phyloP scores from a whole-genome alignment of 1,140 invertebrate genomes.

The Cyphomyrmex costatus region DNA sequence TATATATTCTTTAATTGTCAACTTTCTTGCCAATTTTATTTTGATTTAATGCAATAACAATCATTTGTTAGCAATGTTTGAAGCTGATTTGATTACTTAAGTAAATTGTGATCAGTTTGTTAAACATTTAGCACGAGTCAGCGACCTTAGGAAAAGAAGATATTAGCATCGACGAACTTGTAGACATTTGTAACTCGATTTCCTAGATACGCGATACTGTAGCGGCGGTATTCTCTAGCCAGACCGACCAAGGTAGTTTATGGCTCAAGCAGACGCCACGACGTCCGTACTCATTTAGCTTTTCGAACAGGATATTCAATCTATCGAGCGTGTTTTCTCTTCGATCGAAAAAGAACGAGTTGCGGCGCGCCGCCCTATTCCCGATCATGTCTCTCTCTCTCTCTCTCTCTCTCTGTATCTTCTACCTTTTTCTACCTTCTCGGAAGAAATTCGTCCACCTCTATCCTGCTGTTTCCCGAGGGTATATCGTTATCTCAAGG shows the following conservation, averaged over 20 bases:
- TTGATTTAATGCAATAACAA: not conserved
- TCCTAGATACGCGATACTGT: constrained; percentile 54
- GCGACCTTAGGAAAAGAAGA: constrained; percentile 25
- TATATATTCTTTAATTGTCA: not conserved
- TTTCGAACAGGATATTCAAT: constrained; percentile 67
- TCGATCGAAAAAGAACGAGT: constrained; percentile 45
- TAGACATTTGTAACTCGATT: constrained; percentile 60
- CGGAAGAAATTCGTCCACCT: constrained; percentile 24
- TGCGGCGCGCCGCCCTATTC: constrained; percentile 16
- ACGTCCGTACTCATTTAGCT: constrained; percentile 61
- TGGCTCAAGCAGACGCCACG: constrained; percentile 49
- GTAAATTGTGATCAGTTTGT: not conserved
- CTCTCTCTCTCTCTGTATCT: too few relatives aligned
- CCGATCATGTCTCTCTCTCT: constrained; percentile 11
- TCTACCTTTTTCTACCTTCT: constrained; percentile 9
- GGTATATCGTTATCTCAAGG: constrained; percentile 69
- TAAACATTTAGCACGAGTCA: not conserved
- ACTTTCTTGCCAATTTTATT: not conserved
- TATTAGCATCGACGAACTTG: constrained; percentile 17
- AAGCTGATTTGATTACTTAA: not conserved
- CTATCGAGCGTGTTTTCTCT: constrained; percentile 66
- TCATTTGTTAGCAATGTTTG: not conserved
- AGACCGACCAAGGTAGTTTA: constrained; percentile 57
- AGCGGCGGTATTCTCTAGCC: not conserved
- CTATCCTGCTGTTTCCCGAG: constrained; percentile 46